Evolutionary conservation across 2,888 invertebrate genomes (phyloP).

Genomic region (Callyntrura sp.): DNA sequence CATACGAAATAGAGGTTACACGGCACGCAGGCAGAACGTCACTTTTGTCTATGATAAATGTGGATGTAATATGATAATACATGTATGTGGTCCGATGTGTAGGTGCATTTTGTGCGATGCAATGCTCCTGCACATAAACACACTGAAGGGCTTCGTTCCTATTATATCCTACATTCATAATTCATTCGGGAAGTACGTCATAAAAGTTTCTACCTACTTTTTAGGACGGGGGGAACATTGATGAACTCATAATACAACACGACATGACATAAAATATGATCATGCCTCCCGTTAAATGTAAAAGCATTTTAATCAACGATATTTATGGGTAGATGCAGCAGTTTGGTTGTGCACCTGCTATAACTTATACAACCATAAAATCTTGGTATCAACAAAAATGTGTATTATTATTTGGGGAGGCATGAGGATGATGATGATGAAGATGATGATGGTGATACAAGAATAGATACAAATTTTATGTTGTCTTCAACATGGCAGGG

Average conservation of each 20-base stretch:
- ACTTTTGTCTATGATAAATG: too few relatives aligned
- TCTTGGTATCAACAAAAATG: neutral
- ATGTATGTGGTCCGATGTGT: neutral
- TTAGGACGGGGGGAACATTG: slow-evolving; percentile 36
- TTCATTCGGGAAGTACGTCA: slow-evolving; percentile 1
- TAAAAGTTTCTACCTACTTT: neutral
- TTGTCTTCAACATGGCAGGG: too few relatives aligned
- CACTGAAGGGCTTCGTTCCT: too few relatives aligned
- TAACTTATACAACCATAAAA: neutral
- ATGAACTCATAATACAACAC: slow-evolving; percentile 52
- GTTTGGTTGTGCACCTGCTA: neutral
- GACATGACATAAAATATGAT: slow-evolving; percentile 45
- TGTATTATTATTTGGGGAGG: neutral
- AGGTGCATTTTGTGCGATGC: neutral
- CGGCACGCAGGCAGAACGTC: neutral
- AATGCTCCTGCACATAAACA: too few relatives aligned
- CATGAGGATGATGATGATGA: neutral
- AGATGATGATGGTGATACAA: neutral
- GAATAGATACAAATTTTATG: too few relatives aligned
- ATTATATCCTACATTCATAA: slow-evolving; percentile 10
- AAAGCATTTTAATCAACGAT: slow-evolving; percentile 43
- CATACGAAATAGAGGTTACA: slow-evolving; percentile 12
- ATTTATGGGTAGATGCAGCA: slow-evolving; percentile 8
- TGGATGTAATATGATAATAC: neutral
- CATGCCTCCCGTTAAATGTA: slow-evolving; percentile 23